Base-by-base conservation (phyloP, 2,113 vertebrate species). In the Sylvia atricapilla region DNA sequence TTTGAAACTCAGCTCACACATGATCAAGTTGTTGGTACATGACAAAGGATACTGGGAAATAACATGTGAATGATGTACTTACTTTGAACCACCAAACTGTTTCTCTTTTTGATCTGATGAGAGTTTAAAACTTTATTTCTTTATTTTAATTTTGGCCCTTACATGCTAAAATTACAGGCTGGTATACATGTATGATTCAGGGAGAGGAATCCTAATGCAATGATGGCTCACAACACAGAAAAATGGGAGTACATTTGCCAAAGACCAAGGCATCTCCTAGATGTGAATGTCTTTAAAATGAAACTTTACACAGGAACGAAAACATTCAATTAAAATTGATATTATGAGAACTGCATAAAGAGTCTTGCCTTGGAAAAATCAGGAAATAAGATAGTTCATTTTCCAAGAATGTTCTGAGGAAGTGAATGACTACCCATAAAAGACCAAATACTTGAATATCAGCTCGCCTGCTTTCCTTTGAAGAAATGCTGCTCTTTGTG, bases 261-360 rank as follows among this genome's bases (percentile, higher is more conserved):
- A 86, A 60, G 31, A 72, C 15, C 31, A 60, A 72, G 23, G 30
- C 33, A 66, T 69, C 31, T 76, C 63, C 67, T 33, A 79, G 22
- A 58, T 58, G 49, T 50, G 20, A 69, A 67, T 49, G 25, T 24
- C 49, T 75, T 78, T 76, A 53, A 84, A 95, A 89, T 73, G 28
- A 79, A 84, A 76, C 18, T 63, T 91, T 46, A 70, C 28, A 46
- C 4, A 58, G 31, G 35, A 91, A 43, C n/a, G 15, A 56, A 89
- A 91, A 73, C 7, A 46, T 56, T 84, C 9, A 59, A 58, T 85
- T 87, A 93, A 87, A 91, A 82, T 14, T 73, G 74, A 53, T 94
- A 69, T 75, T 79, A 89, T 16, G 44, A 87, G 64, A 87, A 47
- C 49, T 55, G 9, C 24, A 60, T 66, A 79, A 83, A 84, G 33